Percentiles rank a stretch among this genome's conserved stretches.
Conservation (phyloP, 2,888 invertebrate species). For the Tetramorium bicarinatum region DNA sequence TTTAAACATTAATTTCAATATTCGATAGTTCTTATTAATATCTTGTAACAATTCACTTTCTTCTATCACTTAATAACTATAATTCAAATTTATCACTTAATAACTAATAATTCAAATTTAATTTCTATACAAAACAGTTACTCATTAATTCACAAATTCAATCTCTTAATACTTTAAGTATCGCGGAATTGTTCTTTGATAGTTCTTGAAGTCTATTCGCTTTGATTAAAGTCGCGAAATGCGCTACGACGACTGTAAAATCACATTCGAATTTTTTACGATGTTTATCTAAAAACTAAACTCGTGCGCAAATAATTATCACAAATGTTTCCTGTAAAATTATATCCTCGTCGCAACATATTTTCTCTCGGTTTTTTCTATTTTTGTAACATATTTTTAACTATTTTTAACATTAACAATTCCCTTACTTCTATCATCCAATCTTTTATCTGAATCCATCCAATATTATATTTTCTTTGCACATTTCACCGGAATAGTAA, state of each 20-base stretch:
- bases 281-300: neutral
- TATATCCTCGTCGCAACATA: neutral
- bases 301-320: neutral
- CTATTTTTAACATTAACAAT: neutral
- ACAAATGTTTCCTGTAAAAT: neutral
- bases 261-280: neutral
- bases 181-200: neutral
- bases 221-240: neutral
- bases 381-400: no score
- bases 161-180: neutral
- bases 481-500: neutral
- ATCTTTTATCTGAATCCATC: neutral
- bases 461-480: neutral
- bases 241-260: neutral
- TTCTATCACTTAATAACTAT: neutral
- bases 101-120: neutral
- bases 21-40: neutral
- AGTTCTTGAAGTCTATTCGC: neutral
- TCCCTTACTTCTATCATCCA: no score
- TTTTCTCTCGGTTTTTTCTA: neutral
- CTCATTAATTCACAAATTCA: neutral
- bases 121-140: neutral
- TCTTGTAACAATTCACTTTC: neutral
- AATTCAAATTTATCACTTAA: neutral
- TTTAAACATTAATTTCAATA: neutral